Base-by-base conservation (phyloP, 2,888 invertebrate species). In the Trypoxylon attenuatum region DNA sequence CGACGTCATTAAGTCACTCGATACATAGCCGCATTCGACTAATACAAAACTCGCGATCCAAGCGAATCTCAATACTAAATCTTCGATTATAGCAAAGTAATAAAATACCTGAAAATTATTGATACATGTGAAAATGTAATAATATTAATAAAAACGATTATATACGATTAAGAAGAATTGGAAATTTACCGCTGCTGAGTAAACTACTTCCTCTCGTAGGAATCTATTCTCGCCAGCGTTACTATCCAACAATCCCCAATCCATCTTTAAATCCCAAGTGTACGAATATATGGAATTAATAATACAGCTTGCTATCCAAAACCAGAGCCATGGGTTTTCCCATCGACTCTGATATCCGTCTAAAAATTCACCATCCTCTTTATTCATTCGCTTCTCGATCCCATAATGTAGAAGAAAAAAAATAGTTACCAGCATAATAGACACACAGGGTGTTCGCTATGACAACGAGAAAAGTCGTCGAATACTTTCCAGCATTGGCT, bases 181-280 rank as follows among this genome's bases (percentile, higher is more conserved):
- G 13, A 5, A 47, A 13, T 29, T 16, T 87, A 97, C 97, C 86
- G 94, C 93, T 19, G 94, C 94, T 15, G 96, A 96, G 85, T 98
- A 98, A 6, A 98, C 98, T 60, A 97, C 94, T 90, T 98, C 98
- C 84, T 98, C 98, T 39, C 98, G 89, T 1, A 98, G 89, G 85
- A 97, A 94, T 84, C 91, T 92, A 89, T 98, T 96, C 88, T 97
- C 97, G 0, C 95, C 96, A 0, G 97, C 94, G 75, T 94, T 94
- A 56, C 92, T 92, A 83, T 98, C 98, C 82, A 99, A 93, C 56
- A 99, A 89, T 0, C 98, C 98, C 99, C 99, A 99, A 89, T 99
- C 99, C 95, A 99, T 96, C 88, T 96, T 96, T 27, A 99, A 94
- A 87, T 99, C 99, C 99, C 99, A 99, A 1, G 95, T 94, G 87